These are phyloP conservation scores for Holothuria scabra DNA, from an alignment of 53 echinoderm and acorn worm species.

Conservation along the genomic window DNA sequence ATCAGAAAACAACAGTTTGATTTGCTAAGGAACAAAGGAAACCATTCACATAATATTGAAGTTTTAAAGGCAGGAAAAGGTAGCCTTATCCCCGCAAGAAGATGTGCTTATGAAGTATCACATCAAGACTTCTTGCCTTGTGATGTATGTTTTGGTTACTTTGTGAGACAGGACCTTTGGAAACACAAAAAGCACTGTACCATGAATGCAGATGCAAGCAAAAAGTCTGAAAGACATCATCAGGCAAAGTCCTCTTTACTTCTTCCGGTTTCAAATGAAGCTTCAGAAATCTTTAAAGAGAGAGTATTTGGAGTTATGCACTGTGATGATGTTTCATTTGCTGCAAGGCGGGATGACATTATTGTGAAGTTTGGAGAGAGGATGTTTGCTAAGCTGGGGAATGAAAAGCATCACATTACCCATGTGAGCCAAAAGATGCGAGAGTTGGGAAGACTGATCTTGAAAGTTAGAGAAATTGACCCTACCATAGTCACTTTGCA, in stretches of 20 bases:
- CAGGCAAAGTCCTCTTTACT: conserved; percentile 3
- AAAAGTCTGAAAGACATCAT: not conserved
- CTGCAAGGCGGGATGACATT: conserved; percentile 59
- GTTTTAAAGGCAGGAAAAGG: not conserved
- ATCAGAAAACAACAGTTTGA: too few species aligned
- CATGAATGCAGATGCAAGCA: not conserved
- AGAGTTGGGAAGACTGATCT: too few species aligned
- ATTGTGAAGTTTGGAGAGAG: conserved; percentile 55
- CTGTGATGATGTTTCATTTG: conserved; percentile 45
- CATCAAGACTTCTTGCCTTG: not conserved
- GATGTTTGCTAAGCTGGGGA: not conserved
- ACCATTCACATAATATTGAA: not conserved
- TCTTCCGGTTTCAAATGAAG: not conserved
- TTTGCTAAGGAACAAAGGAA: not conserved
- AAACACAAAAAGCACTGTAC: not conserved
- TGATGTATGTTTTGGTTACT: not conserved
- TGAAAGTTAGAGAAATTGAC: too few species aligned
- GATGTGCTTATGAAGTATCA: not conserved
- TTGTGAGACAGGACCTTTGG: not conserved
- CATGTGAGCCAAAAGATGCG: too few species aligned
- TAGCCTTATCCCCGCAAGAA: not conserved
- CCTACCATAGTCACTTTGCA: too few species aligned
- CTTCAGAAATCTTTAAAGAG: too few species aligned
- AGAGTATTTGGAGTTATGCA: conserved; percentile 50
- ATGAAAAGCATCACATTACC: not conserved